A percentile compares a stretch with the other conserved stretches of the same genome.
phyloP scores from a whole-genome alignment of 1,140 invertebrate genomes.

The Dryas iulia region DNA sequence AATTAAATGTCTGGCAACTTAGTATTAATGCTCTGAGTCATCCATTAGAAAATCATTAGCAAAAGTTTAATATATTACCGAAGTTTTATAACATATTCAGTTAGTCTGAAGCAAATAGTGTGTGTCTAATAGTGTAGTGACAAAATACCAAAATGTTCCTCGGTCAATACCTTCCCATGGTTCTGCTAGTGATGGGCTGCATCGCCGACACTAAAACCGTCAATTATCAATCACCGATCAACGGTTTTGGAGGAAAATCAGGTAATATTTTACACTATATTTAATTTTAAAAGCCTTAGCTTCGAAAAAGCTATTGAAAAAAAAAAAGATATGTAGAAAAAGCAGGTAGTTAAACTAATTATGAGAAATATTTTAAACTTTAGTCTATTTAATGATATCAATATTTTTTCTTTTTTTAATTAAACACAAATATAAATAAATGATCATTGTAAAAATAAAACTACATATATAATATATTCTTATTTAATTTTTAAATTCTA shows the following conservation, averaged over 20 bases:
- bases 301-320: too few relatives aligned
- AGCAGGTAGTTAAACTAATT: too few relatives aligned
- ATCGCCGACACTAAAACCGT: conserved; percentile 60
- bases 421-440: too few relatives aligned
- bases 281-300: background rate
- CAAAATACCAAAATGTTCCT: conserved; percentile 43
- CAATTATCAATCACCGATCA: conserved; percentile 51
- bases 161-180: conserved; percentile 41
- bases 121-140: conserved; percentile 6
- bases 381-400: too few relatives aligned
- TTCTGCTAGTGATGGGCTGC: conserved; percentile 55
- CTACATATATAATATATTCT: background rate
- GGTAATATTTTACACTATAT: conserved; percentile 37
- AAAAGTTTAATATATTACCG: background rate
- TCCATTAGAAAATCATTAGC: background rate
- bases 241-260: conserved; percentile 49
- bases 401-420: too few relatives aligned
- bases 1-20: background rate
- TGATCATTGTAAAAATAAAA: background rate
- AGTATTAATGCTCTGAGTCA: background rate
- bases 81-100: background rate
- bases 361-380: too few relatives aligned
- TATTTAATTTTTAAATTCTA: background rate
- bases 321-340: too few relatives aligned
- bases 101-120: background rate